phyloP scores from a whole-genome alignment of 2,797 vertebrate genomes.

The Argentina silus region DNA sequence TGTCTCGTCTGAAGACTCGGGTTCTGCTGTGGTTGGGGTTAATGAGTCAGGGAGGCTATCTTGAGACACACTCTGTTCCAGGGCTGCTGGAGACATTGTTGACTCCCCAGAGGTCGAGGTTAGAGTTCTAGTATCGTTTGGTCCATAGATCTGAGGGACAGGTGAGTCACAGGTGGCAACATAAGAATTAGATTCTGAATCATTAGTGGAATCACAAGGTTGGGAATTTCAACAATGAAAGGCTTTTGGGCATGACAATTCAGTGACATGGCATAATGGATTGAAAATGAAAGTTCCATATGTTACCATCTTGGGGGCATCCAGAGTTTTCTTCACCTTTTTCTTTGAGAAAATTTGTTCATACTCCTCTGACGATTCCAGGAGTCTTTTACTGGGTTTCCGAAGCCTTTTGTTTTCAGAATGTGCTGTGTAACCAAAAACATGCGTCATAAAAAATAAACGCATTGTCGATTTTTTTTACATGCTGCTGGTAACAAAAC shows the following conservation, averaged over 20 bases:
- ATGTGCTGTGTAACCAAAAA: slow-evolving; percentile 56
- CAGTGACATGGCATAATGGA: background rate
- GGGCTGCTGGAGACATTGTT: background rate
- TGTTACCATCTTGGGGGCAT: slow-evolving; percentile 70
- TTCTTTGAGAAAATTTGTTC: slow-evolving; percentile 93
- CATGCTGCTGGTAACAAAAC: background rate
- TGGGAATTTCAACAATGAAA: too few species aligned
- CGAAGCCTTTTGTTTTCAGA: slow-evolving; percentile 91
- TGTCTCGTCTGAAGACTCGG: slow-evolving; percentile 50
- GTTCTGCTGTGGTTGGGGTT: slow-evolving; percentile 39
- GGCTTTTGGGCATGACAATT: too few species aligned
- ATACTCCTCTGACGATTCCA: slow-evolving; percentile 91
- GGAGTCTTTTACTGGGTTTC: slow-evolving; percentile 92
- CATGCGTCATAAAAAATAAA: background rate
- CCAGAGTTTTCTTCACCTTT: slow-evolving; percentile 84
- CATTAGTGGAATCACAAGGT: too few species aligned
- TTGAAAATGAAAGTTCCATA: background rate
- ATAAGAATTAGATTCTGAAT: background rate
- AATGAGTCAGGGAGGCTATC: slow-evolving; percentile 44
- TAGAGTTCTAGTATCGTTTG: slow-evolving; percentile 39
- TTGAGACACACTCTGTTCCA: slow-evolving; percentile 52
- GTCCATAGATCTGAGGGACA: slow-evolving; percentile 37
- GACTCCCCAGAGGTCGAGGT: slow-evolving; percentile 41
- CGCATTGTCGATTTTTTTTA: background rate
- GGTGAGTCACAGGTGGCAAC: background rate